A percentile compares a stretch with the other conserved stretches of the same genome.
Evolutionary conservation across 35 echinoderm and acorn worm genomes (phyloP).

Genomic region (Stichopus chloronotus): DNA sequence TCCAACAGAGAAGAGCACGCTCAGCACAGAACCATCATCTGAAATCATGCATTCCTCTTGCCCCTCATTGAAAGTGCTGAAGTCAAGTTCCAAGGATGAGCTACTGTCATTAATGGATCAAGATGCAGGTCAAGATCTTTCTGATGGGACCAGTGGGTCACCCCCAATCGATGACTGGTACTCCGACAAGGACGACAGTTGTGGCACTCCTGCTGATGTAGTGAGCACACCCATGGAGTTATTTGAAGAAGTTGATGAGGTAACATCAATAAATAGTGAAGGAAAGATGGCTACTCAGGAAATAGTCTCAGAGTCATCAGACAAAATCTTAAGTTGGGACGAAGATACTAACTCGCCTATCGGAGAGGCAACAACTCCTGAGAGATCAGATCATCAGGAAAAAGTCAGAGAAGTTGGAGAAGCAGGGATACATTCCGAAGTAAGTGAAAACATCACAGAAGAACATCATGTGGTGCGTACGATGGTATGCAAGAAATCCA

Average conservation of each 20-base stretch:
- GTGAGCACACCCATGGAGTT: not conserved
- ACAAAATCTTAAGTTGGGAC: not conserved
- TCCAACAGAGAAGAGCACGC: conserved; percentile 24
- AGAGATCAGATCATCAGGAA: not conserved
- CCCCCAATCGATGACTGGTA: not conserved
- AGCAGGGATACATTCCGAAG: not conserved
- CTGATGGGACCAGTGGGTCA: not conserved
- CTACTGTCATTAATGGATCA: not conserved
- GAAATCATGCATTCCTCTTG: not conserved
- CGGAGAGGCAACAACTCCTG: too few species aligned
- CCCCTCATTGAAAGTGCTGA: not conserved
- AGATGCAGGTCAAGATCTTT: not conserved
- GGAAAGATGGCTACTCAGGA: not conserved
- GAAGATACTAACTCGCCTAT: not conserved
- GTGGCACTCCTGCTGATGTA: not conserved
- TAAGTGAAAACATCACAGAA: not conserved
- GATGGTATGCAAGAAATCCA: not conserved
- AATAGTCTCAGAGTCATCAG: not conserved
- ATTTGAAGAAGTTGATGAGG: not conserved
- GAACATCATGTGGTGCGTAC: not conserved
- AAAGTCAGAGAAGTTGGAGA: not conserved
- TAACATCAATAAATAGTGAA: not conserved
- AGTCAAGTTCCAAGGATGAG: not conserved
- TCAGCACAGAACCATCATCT: not conserved
- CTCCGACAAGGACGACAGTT: not conserved